Evolutionary conservation across 2,113 vertebrate genomes (phyloP).

Genomic region (Leptodactylus fuscus): DNA sequence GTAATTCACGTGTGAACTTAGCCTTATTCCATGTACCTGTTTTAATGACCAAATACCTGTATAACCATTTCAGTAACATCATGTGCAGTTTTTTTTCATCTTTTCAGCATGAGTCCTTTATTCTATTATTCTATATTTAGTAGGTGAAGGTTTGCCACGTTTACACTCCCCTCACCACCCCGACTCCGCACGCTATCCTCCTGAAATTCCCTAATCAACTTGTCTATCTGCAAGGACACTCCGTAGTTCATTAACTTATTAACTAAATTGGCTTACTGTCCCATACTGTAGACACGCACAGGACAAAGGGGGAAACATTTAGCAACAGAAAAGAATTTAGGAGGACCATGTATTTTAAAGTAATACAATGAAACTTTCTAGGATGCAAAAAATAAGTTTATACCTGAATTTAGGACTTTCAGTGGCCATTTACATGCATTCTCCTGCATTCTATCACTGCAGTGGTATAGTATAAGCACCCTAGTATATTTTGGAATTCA

Average conservation of each 20-base stretch:
- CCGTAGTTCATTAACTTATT: slow-evolving; percentile 58
- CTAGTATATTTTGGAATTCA: no score
- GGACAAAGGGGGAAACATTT: neutral
- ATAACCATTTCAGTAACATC: neutral
- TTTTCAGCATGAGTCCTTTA: no score
- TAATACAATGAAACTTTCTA: no score
- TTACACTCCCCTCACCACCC: slow-evolving; percentile 30
- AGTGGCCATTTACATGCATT: no score
- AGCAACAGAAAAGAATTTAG: neutral
- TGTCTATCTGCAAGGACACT: slow-evolving; percentile 54
- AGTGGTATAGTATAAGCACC: no score
- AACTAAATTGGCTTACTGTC: slow-evolving; percentile 40
- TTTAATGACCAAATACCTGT: neutral
- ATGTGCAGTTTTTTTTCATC: neutral
- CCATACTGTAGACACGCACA: slow-evolving; percentile 36
- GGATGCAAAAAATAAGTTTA: no score
- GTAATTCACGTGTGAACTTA: no score
- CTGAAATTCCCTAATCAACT: slow-evolving; percentile 46
- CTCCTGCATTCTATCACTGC: no score
- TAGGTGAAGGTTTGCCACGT: slow-evolving; percentile 49
- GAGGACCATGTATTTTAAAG: neutral
- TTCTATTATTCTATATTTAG: neutral
- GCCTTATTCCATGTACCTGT: neutral
- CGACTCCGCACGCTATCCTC: slow-evolving; percentile 52
- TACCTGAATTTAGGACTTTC: no score